Evolutionary conservation across 2,797 vertebrate genomes (phyloP).

Genomic region (Pangasius djambal): DNA sequence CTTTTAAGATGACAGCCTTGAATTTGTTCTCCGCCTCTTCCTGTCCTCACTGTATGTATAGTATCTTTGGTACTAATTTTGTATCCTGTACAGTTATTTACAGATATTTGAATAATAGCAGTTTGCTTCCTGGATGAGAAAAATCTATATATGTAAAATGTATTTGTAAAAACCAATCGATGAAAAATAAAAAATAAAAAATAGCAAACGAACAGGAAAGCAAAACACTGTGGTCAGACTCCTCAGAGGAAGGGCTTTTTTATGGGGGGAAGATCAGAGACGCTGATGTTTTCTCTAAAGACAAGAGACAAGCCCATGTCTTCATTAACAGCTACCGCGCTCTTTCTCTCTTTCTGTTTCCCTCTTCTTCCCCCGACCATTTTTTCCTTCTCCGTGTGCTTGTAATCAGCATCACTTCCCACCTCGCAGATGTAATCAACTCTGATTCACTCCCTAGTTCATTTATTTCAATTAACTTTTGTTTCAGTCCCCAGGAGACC

Average conservation of each 20-base stretch:
- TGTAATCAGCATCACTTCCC: conserved; percentile 67
- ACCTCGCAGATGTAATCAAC: conserved; percentile 68
- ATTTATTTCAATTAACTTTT: conserved; percentile 76
- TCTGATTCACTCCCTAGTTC: conserved; percentile 68
- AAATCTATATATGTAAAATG: conserved; percentile 41
- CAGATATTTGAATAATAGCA: conserved; percentile 61
- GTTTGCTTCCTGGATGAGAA: conserved; percentile 63
- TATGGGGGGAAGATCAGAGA: neutral
- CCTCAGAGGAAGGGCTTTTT: neutral
- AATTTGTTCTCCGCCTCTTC: conserved; percentile 33
- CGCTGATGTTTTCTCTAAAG: conserved; percentile 53
- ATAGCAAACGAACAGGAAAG: conserved; percentile 50
- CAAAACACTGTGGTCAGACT: conserved; percentile 11
- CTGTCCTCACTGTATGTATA: conserved; percentile 64
- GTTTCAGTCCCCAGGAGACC: conserved; percentile 65
- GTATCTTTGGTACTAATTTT: conserved; percentile 71
- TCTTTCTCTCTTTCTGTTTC: neutral
- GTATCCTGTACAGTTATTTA: conserved; percentile 78
- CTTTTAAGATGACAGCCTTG: neutral
- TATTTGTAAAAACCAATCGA: conserved; percentile 62
- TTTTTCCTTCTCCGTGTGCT: conserved; percentile 56
- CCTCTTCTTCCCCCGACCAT: neutral
- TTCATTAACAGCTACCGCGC: conserved; percentile 62
- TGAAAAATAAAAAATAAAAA: conserved; percentile 65
- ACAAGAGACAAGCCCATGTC: conserved; percentile 59